Conservation (phyloP, 2,888 invertebrate species). For the Griposia aprilina region DNA sequence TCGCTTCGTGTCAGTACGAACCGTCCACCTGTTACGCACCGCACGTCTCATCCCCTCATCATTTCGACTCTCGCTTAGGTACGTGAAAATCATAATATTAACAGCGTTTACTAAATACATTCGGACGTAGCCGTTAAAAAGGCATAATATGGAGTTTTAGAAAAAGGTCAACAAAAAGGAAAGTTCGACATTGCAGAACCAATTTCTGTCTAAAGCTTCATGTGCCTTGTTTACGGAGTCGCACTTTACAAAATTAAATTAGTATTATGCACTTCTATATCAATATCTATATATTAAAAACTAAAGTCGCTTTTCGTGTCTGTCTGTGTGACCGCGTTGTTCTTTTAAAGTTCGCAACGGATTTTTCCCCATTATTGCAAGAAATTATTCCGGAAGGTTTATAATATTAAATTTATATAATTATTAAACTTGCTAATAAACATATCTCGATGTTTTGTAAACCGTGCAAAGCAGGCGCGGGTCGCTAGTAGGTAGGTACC, state of each 20-base stretch:
- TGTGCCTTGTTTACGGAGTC: background rate
- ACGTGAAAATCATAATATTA: background rate
- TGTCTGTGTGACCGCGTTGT: background rate
- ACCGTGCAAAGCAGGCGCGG: background rate
- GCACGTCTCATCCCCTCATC: background rate
- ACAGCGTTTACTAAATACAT: background rate
- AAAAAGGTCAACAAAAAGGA: too few species aligned
- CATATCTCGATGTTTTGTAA: background rate
- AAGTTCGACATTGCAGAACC: background rate
- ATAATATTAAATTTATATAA: too few species aligned
- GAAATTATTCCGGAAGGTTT: background rate
- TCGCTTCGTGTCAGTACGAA: background rate
- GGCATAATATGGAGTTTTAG: background rate
- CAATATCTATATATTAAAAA: background rate
- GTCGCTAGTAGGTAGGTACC: background rate
- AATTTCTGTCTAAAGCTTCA: background rate
- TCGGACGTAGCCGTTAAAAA: background rate
- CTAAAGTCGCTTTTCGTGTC: background rate
- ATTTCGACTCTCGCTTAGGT: background rate
- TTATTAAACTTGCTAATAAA: too few species aligned
- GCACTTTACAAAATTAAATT: background rate
- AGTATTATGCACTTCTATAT: background rate
- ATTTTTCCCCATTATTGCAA: too few species aligned
- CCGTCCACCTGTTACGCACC: background rate
- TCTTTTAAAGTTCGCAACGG: background rate